Base-by-base conservation (phyloP, 1,140 invertebrate genomes). In the Drosophila ficusphila region DNA sequence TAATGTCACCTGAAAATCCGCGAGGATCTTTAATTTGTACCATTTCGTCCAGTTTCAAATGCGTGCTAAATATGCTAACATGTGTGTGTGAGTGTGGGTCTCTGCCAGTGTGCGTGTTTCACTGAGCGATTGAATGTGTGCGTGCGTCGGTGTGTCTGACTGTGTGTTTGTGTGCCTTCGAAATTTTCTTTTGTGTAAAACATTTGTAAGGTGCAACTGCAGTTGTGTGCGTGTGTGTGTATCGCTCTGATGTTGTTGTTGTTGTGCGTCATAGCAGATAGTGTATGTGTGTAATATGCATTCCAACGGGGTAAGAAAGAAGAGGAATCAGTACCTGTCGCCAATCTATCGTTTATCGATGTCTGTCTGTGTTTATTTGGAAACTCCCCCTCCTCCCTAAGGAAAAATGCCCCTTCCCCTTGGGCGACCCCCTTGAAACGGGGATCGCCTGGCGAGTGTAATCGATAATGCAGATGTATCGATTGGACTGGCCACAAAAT, bases 161-260 rank as follows among this genome's bases (percentile, higher is more conserved):
- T 31, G 56, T 62, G 53, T 54, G 41, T 18, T 27, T 23, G 27
- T 58, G 54, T 58, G 54, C 54, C 49, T 61, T 76, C 53, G 53
- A 65, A 79, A 75, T 75, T 75, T 81, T 81, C 76, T 85, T 85
- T 76, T 81, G 82, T 81, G 73, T 77, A 69, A 86, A 86, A 69
- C 79, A 77, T 85, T 88, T 85, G 81, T 85, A 85, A 85, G 81
- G 81, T 85, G 81, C 81, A 86, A 79, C 74, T 77, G 77, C 76
- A 73, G 31, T 42, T 81, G 73, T 83, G 49, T 69, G 73, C 34
- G 42, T 42, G 46, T 72, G 51, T 69, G 52, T 51, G 44, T 75
- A 57, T 54, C 67, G 16, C 18, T 49, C 47, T 62, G 70, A 19
- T 60, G 29, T 58, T 69, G 29, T 29, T 67, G 62, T 68, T 65